A percentile compares a stretch with the other conserved stretches of the same genome.
Evolutionary conservation across 2,113 vertebrate genomes (phyloP).

Genomic region (Carassius gibelio): DNA sequence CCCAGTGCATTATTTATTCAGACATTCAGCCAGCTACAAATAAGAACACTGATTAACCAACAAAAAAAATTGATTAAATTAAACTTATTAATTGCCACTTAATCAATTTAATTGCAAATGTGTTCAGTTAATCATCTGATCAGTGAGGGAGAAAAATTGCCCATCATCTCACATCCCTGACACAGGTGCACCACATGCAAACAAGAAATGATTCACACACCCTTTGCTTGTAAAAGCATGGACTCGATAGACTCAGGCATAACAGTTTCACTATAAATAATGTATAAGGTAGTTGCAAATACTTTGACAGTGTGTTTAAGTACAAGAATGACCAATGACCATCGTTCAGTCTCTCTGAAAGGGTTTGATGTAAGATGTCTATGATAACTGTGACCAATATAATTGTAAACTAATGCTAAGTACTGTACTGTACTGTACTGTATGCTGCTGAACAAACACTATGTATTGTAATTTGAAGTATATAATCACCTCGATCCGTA

Average conservation of each 20-base stretch:
- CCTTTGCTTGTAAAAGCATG: neutral
- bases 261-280: neutral
- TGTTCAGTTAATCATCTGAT: neutral
- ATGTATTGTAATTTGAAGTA: neutral
- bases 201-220: neutral
- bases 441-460: neutral
- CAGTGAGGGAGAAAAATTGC: neutral
- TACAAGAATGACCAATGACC: neutral
- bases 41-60: neutral
- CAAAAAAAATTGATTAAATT: neutral
- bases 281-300: neutral
- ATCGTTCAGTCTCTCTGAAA: neutral
- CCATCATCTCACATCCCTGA: neutral
- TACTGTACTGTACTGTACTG: neutral
- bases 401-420: neutral
- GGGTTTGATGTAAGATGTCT: neutral
- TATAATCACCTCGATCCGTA: no score
- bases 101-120: neutral
- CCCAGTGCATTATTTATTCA: neutral
- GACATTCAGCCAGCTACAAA: neutral
- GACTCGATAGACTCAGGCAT: neutral
- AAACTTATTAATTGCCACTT: neutral
- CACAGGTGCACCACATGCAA: neutral
- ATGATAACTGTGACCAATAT: neutral
- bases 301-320: neutral